Evolutionary conservation across 2,797 vertebrate species (phyloP).

Genomic region (Choloepus didactylus): DNA sequence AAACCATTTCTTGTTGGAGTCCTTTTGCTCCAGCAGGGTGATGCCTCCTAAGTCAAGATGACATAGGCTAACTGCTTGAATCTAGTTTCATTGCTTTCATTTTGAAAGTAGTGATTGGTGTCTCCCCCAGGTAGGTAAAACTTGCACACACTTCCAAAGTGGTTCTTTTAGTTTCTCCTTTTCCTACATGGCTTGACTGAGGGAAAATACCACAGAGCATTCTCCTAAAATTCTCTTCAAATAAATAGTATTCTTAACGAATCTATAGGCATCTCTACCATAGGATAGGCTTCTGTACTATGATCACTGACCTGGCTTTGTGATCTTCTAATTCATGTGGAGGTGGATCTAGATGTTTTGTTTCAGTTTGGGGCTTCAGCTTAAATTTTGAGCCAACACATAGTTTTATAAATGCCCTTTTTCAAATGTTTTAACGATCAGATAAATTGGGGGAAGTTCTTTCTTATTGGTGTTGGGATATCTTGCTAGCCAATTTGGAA

Average conservation of each 20-base stretch:
- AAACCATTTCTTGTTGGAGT: background rate
- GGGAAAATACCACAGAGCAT: background rate
- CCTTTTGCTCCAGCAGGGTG: background rate
- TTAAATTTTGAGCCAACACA: slow-evolving; percentile 8
- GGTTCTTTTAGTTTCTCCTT: background rate
- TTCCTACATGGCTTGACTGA: background rate
- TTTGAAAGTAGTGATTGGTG: background rate
- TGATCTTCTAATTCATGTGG: background rate
- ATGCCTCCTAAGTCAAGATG: background rate
- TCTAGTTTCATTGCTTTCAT: background rate
- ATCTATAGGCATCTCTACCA: background rate
- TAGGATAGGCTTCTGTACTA: background rate
- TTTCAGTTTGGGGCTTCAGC: background rate
- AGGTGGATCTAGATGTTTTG: background rate
- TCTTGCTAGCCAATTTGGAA: background rate
- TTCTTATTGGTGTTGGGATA: background rate
- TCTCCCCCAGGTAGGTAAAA: background rate
- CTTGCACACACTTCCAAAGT: background rate
- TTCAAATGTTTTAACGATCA: background rate
- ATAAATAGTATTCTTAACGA: background rate
- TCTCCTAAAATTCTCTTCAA: background rate
- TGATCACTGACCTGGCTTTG: background rate
- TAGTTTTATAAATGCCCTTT: background rate
- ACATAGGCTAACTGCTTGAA: background rate
- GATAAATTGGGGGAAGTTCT: background rate